Percentiles rank a stretch among this genome's conserved stretches.
These are phyloP conservation scores for Virgularia gustaviana DNA, from an alignment of 92 coral and sea anemone genomes.

Conservation along the genomic window DNA sequence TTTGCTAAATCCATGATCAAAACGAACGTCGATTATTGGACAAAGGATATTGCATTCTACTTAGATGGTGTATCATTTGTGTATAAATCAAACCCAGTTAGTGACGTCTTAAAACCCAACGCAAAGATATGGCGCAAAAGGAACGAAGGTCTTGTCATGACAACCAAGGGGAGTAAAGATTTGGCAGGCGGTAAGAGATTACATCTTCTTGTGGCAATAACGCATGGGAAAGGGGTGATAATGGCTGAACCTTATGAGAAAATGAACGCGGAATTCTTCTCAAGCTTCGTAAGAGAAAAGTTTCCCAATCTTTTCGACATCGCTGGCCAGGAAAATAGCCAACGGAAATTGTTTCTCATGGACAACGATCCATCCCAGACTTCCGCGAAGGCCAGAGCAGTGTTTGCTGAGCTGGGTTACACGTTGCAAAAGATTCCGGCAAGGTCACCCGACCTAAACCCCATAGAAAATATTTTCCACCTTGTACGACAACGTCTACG, in stretches of 20 bases:
- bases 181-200: slow-evolving; percentile 47
- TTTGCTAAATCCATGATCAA: slow-evolving; percentile 34
- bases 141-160: slow-evolving; percentile 40
- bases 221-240: slow-evolving; percentile 47
- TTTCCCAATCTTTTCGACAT: slow-evolving; percentile 43
- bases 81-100: slow-evolving; percentile 34
- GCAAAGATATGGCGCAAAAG: slow-evolving; percentile 43
- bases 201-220: slow-evolving; percentile 53
- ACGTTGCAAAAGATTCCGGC: slow-evolving; percentile 19
- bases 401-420: background rate
- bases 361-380: slow-evolving; percentile 48
- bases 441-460: slow-evolving; percentile 26
- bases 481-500: background rate
- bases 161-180: slow-evolving; percentile 52
- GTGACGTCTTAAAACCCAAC: slow-evolving; percentile 27
- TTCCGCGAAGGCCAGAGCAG: background rate
- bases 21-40: slow-evolving; percentile 29
- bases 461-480: slow-evolving; percentile 31
- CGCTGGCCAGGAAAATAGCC: slow-evolving; percentile 29
- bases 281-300: slow-evolving; percentile 38
- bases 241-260: slow-evolving; percentile 50
- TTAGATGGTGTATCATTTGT: slow-evolving; percentile 53
- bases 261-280: slow-evolving; percentile 44
- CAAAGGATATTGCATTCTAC: slow-evolving; percentile 38
- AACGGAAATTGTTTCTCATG: slow-evolving; percentile 51